phyloP scores from a whole-genome alignment of 1,140 invertebrate genomes.

The Triops cancriformis region DNA sequence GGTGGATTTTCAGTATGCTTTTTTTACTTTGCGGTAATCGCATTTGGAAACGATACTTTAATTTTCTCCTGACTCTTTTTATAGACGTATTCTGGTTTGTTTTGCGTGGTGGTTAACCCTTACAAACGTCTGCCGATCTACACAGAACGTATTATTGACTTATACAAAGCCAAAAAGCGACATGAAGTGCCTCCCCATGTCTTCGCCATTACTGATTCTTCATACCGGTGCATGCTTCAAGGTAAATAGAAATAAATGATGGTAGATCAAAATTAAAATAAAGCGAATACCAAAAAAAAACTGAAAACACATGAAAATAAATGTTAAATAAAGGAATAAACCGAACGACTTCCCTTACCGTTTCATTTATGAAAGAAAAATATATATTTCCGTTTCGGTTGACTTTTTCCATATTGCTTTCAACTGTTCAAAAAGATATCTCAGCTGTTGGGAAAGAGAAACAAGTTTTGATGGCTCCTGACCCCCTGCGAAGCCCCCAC shows the following conservation, averaged over 20 bases:
- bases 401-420: too few relatives aligned
- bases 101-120: constrained; percentile 98
- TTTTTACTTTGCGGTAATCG: neutral
- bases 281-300: too few relatives aligned
- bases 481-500: neutral
- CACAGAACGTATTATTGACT: constrained; percentile 97
- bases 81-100: constrained; percentile 97
- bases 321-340: too few relatives aligned
- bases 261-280: too few relatives aligned
- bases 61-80: constrained; percentile 39
- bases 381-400: too few relatives aligned
- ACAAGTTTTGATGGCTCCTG: neutral
- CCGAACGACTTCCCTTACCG: neutral
- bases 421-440: neutral
- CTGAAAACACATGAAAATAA: too few relatives aligned
- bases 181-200: constrained; percentile 99
- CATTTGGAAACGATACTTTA: neutral
- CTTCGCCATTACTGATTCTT: constrained; percentile 97
- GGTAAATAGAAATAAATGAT: constrained; percentile 52
- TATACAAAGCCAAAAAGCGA: constrained; percentile 98
- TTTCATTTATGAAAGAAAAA: neutral
- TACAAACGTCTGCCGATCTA: constrained; percentile 99
- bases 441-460: neutral
- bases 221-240: constrained; percentile 98
- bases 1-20: neutral